Evolutionary conservation across 1,140 invertebrate genomes (phyloP), one percentile per base, ranked within the genome.

Genomic region (Philaenus spumarius): DNA sequence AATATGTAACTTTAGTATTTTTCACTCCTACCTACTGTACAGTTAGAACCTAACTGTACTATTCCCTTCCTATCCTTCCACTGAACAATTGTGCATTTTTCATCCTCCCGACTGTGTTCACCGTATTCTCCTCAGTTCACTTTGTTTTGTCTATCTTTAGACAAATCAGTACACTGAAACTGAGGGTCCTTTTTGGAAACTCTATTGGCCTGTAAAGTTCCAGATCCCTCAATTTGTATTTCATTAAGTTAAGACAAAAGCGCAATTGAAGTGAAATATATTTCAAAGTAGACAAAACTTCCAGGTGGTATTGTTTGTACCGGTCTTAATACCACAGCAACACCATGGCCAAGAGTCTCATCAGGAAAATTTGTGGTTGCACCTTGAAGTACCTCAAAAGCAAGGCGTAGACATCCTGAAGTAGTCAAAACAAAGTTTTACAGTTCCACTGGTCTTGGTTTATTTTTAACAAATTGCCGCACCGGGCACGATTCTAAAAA

Each of bases 371-470:
- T 24, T 23, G 58, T 60, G 12, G 9, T 50, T 12, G 4, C 14
- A 7, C 57, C 61, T 56, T 62, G 52, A 61, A 55, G 62, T 5
- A 68, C 62, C 62, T 68, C 59, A 53, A 68, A 67, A 61, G 66
- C 63, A 37, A 65, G 39, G 40, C 68, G 64, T 14, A 66, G 22
- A 3, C 66, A 63, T n/a, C 55, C 35, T 17, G 42, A 50, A 14
- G 55, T 63, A 23, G 64, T 67, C 6, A 63, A 11, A 7, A 66
- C 63, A 59, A 62, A 65, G 42, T 60, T 62, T 59, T 67, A 61
- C 23, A 67, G 24, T 43, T 62, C 64, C 35, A 60, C 57, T 50
- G 66, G 66, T 39, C 64, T 55, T 6, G 64, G 64, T 59, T 62
- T 67, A 45, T 63, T 63, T 47, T 37, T 60, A 11, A 67, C 63